Evolutionary conservation across 2,113 vertebrate species (phyloP).

Genomic region (Ophiodon elongatus): DNA sequence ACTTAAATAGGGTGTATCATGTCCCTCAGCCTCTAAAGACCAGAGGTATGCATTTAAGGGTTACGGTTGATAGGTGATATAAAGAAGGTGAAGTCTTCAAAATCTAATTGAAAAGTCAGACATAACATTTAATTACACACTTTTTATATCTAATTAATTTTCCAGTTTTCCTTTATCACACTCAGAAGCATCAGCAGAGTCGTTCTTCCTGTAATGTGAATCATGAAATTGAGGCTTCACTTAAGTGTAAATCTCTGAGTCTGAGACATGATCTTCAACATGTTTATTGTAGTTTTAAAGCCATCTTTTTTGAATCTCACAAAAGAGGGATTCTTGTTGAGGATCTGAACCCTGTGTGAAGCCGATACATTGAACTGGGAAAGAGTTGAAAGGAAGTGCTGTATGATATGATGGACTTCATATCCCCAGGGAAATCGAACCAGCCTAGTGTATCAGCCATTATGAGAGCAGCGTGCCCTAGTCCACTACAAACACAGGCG

Average conservation of each 20-base stretch:
- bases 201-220: slow-evolving; percentile 1
- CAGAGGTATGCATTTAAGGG: not conserved
- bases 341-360: slow-evolving; percentile 60
- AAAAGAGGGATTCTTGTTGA: slow-evolving; percentile 30
- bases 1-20: not conserved
- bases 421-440: slow-evolving; percentile 70
- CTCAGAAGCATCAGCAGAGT: slow-evolving; percentile 4
- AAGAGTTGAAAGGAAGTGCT: slow-evolving; percentile 68
- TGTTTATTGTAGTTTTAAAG: slow-evolving; percentile 46
- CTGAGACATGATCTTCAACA: slow-evolving; percentile 18
- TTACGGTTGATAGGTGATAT: not conserved
- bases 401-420: slow-evolving; percentile 69
- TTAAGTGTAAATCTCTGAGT: slow-evolving; percentile 27
- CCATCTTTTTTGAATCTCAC: slow-evolving; percentile 35
- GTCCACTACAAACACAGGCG: slow-evolving; percentile 51
- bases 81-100: slow-evolving; percentile 17
- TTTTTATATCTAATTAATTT: slow-evolving; percentile 38
- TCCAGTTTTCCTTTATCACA: not conserved
- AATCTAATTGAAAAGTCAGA: slow-evolving; percentile 28
- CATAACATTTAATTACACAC: slow-evolving; percentile 30
- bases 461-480: slow-evolving; percentile 42
- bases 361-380: slow-evolving; percentile 63
- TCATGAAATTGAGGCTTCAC: slow-evolving; percentile 4
- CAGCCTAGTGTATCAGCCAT: slow-evolving; percentile 42
- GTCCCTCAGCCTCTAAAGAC: not conserved